phyloP scores from a whole-genome alignment of 2,113 vertebrate genomes.

The Megaptera novaeangliae region DNA sequence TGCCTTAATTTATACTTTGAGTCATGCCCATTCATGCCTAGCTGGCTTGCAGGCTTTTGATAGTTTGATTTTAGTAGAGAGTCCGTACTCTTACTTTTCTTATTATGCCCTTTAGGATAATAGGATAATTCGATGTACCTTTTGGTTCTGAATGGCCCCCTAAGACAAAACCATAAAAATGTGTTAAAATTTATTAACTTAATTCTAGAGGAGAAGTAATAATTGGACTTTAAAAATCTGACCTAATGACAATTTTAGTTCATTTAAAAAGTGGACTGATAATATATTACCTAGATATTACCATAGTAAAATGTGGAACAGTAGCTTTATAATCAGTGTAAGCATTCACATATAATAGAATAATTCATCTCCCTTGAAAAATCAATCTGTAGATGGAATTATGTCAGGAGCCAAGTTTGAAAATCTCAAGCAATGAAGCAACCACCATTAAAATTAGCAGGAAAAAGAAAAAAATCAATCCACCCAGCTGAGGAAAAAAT shows the following conservation, averaged over 20 bases:
- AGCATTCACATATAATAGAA: background rate
- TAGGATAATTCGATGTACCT: constrained; percentile 8
- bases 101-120: background rate
- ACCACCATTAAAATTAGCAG: background rate
- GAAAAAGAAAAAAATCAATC: background rate
- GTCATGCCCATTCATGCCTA: background rate
- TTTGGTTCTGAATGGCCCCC: background rate
- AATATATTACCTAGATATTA: background rate
- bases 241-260: background rate
- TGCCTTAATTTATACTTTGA: background rate
- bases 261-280: background rate
- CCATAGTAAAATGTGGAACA: background rate
- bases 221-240: background rate
- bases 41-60: background rate
- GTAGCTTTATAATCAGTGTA: background rate
- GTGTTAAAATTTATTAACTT: constrained; percentile 2
- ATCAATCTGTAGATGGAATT: background rate
- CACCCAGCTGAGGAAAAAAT: background rate
- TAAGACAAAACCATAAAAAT: background rate
- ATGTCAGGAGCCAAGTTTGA: background rate
- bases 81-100: background rate
- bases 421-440: background rate
- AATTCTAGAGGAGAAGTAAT: constrained; percentile 27
- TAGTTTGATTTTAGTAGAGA: background rate
- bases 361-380: background rate